Percentiles rank a stretch among this genome's conserved stretches.
Conservation (phyloP, 2,113 vertebrate species). For the Seriola rivoliana region DNA sequence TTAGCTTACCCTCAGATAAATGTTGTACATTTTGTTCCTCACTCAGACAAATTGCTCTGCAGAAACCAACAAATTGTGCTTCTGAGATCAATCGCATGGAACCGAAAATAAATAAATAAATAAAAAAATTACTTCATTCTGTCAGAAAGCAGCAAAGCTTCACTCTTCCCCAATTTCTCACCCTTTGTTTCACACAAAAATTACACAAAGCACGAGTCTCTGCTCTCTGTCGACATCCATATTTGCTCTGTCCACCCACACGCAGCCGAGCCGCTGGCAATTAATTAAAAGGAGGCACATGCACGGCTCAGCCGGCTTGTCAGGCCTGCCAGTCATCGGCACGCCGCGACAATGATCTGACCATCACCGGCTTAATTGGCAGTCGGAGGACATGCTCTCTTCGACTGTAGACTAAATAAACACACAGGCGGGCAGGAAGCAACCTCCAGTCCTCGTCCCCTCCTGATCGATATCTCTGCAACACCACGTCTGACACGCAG, state of each 20-base stretch:
- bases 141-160: slow-evolving; percentile 19
- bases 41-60: slow-evolving; percentile 15
- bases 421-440: slow-evolving; percentile 37
- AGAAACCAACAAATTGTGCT: slow-evolving; percentile 38
- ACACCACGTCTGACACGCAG: slow-evolving; percentile 10
- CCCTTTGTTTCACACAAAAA: slow-evolving; percentile 45
- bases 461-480: slow-evolving; percentile 46
- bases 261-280: slow-evolving; percentile 26
- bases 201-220: background rate
- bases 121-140: background rate
- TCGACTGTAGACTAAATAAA: slow-evolving; percentile 53
- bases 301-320: slow-evolving; percentile 44
- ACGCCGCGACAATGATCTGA: slow-evolving; percentile 62
- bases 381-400: slow-evolving; percentile 47
- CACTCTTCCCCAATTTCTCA: slow-evolving; percentile 20
- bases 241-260: slow-evolving; percentile 43
- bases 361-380: slow-evolving; percentile 62
- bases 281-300: slow-evolving; percentile 57
- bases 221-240: slow-evolving; percentile 37
- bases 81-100: slow-evolving; percentile 15
- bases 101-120: background rate
- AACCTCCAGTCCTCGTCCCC: slow-evolving; percentile 34
- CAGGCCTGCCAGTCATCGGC: slow-evolving; percentile 68
- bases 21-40: slow-evolving; percentile 1
- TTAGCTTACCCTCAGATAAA: slow-evolving; percentile 32